Conservation (phyloP, 2,113 vertebrate species). For the Acanthisitta chloris region DNA sequence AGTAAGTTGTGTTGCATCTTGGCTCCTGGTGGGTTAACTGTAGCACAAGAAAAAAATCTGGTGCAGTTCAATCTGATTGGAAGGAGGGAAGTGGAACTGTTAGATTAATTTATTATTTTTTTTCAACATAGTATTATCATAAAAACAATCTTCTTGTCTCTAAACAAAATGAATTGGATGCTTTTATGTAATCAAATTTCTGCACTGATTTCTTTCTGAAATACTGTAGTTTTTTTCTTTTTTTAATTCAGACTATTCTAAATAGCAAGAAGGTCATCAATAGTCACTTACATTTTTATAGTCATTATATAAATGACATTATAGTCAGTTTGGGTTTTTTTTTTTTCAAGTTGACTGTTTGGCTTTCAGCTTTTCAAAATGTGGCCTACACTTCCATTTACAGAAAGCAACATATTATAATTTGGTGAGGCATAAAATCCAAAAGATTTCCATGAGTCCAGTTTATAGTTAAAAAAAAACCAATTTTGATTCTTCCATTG, state of each 20-base stretch:
- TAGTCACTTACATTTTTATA: not conserved
- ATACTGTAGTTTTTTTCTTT: fast-evolving
- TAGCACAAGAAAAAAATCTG: not conserved
- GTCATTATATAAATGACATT: no score
- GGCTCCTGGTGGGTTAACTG: not conserved
- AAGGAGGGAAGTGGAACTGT: not conserved
- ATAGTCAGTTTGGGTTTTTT: no score
- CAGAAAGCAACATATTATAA: not conserved
- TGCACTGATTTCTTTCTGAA: not conserved
- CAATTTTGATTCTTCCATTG: not conserved
- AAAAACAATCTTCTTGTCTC: not conserved
- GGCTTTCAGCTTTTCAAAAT: not conserved
- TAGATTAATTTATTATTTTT: not conserved
- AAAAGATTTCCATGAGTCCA: not conserved
- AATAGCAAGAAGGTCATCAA: not conserved
- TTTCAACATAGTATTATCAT: not conserved
- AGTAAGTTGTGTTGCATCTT: not conserved
- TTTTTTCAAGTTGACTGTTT: not conserved
- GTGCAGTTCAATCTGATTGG: not conserved
- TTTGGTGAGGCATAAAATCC: not conserved
- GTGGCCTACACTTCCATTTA: not conserved
- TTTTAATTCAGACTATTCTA: not conserved
- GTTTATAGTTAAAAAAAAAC: not conserved
- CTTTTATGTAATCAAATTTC: not conserved
- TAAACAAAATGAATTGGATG: not conserved